Base-by-base conservation (phyloP, 2,797 vertebrate species). In the Aplochiton taeniatus region DNA sequence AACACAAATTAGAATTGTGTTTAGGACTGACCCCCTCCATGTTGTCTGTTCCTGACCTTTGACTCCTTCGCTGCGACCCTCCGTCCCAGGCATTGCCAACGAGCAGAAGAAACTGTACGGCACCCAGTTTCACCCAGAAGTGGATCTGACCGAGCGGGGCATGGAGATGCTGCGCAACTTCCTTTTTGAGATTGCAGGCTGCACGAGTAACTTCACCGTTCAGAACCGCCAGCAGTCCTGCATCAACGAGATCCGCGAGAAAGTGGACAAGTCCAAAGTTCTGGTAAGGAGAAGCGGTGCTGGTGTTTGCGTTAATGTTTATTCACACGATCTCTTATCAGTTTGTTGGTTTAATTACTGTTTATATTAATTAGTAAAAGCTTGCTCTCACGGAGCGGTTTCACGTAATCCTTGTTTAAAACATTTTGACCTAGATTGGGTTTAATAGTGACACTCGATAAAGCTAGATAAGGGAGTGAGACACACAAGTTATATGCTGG, bases 61-160 rank as follows among this genome's bases (percentile, higher is more conserved):
- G 17, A 11, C 45, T 31, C 20, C 61, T 19, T 66, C n/a, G n/a
- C 5, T 54, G 4, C 71, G 6, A 61, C 60, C 62, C 19, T 14
- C 17, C 13, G 31, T 49, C 11, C 57, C 46, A 98, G 97, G 95
- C 54, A 98, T 99, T 72, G 96, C 96, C 54, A 98, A 98, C 0
- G 98, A 99, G 76, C 95, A 97, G 57, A 99, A 99, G 86, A 99
- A 99, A 47, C 89, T 99, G n/a, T 99, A 98, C 0, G 97, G 97
- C 56, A 96, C 92, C 1, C 98, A 99, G 82, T 99, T 99, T 88
- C 98, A 99, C 75, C 98, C 98, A 1, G 98, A 99, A 82, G 98
- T 99, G 4, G 96, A 98, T 84, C 91, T 99, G 58, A 98, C 98
- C 0, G 96, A 97, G 86, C 91, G 95, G 9, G 97, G 97, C 41